These are phyloP conservation scores for Sebastes cheni DNA, from an alignment of 2,797 vertebrate species.

Conservation along the genomic window DNA sequence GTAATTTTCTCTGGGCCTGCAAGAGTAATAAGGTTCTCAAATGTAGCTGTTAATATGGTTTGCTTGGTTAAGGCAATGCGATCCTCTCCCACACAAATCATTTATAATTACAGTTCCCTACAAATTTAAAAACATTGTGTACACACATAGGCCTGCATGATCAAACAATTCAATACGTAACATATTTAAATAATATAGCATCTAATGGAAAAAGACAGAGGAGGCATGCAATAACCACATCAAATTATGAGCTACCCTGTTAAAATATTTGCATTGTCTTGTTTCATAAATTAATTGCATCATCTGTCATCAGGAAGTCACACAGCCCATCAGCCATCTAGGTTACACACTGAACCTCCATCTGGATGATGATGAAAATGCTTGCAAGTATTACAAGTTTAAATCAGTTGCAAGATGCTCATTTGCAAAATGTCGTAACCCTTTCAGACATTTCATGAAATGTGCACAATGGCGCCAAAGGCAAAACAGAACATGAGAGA, in stretches of 20 bases:
- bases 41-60: not conserved
- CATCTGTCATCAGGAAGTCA: conserved; percentile 37
- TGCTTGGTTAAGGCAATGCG: not conserved
- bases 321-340: conserved; percentile 59
- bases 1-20: not conserved
- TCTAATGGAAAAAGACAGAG: conserved; percentile 34
- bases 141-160: too few relatives aligned
- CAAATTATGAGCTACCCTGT: conserved; percentile 24
- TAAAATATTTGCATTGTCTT: conserved; percentile 60
- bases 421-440: conserved; percentile 37
- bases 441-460: conserved; percentile 4
- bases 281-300: conserved; percentile 58
- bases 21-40: not conserved
- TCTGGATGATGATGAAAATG: conserved; percentile 51
- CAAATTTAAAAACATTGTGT: not conserved
- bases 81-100: not conserved
- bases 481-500: not conserved
- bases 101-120: not conserved
- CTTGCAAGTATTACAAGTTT: conserved; percentile 39
- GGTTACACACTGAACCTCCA: conserved; percentile 35
- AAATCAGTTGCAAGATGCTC: conserved; percentile 50
- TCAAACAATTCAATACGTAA: not conserved
- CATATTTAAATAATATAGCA: not conserved
- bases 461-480: not conserved
- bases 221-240: not conserved